These are phyloP conservation scores for Matsumyia berberina DNA, from an alignment of 2,888 invertebrate genomes.

Conservation along the genomic window DNA sequence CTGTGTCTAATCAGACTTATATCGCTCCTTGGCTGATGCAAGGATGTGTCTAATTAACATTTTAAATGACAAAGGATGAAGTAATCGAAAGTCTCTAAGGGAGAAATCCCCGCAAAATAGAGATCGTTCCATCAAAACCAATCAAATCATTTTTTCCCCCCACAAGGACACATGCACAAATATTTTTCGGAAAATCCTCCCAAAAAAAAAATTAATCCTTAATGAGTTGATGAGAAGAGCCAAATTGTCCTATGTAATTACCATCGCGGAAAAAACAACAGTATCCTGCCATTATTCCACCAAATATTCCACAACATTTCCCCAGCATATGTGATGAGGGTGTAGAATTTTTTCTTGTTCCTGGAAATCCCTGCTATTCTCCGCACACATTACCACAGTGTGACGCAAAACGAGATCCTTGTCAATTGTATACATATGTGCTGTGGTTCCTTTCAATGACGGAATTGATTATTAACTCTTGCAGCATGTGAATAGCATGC, in stretches of 20 bases:
- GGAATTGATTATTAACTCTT: neutral
- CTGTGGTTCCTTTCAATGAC: neutral
- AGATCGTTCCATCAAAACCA: neutral
- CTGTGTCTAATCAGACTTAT: no score
- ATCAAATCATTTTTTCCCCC: neutral
- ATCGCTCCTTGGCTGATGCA: no score
- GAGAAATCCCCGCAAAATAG: no score
- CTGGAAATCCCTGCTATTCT: constrained; percentile 4
- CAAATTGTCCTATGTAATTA: neutral
- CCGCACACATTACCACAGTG: neutral
- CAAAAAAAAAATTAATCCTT: neutral
- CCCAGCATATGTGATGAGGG: constrained; percentile 9
- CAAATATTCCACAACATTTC: constrained; percentile 34
- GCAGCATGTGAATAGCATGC: neutral
- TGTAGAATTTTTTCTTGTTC: neutral
- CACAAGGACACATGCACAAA: neutral
- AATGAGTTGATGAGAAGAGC: neutral
- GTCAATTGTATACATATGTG: no score
- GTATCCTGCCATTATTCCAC: constrained; percentile 17
- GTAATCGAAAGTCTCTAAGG: no score
- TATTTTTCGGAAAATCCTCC: neutral
- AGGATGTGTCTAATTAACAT: no score
- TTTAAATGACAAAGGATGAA: no score
- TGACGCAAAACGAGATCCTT: constrained; percentile 18
- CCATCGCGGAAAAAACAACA: constrained; percentile 6